Evolutionary conservation across 2,888 invertebrate species (phyloP).

Genomic region (Conchocele bisecta): DNA sequence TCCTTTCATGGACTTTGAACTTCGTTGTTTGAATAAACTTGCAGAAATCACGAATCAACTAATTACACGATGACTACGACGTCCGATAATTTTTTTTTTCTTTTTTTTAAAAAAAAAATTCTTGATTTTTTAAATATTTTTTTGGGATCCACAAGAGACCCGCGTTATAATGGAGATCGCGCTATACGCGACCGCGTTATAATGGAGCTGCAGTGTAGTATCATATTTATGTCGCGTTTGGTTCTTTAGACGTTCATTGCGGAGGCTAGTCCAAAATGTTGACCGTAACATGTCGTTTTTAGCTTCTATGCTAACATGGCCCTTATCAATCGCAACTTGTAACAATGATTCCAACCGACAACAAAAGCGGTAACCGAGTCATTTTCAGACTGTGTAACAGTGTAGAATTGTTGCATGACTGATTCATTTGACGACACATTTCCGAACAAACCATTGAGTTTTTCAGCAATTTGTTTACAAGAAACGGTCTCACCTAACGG

Average conservation of each 20-base stretch:
- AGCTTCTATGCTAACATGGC: not conserved
- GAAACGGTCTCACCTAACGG: constrained; percentile 24
- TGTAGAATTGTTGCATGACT: constrained; percentile 5
- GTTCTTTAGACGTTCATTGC: not conserved
- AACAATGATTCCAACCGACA: not conserved
- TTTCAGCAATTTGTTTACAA: not conserved
- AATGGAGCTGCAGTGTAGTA: too few relatives aligned
- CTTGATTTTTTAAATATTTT: too few relatives aligned
- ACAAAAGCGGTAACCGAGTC: not conserved
- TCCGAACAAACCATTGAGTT: constrained; percentile 4
- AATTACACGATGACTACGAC: too few relatives aligned
- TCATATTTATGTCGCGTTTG: constrained; percentile 2
- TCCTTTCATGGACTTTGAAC: too few relatives aligned
- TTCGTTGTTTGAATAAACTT: too few relatives aligned
- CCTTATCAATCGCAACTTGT: not conserved
- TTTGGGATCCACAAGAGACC: too few relatives aligned
- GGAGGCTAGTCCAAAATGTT: constrained; percentile 10
- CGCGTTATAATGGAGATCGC: too few relatives aligned
- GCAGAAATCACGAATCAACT: too few relatives aligned
- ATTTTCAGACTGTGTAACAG: not conserved
- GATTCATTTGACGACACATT: not conserved
- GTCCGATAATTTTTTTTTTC: too few relatives aligned
- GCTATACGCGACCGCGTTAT: too few relatives aligned
- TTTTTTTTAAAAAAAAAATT: too few relatives aligned
- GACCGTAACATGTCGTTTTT: not conserved